phyloP scores from a whole-genome alignment of 2,888 invertebrate species.

The Patella depressa region DNA sequence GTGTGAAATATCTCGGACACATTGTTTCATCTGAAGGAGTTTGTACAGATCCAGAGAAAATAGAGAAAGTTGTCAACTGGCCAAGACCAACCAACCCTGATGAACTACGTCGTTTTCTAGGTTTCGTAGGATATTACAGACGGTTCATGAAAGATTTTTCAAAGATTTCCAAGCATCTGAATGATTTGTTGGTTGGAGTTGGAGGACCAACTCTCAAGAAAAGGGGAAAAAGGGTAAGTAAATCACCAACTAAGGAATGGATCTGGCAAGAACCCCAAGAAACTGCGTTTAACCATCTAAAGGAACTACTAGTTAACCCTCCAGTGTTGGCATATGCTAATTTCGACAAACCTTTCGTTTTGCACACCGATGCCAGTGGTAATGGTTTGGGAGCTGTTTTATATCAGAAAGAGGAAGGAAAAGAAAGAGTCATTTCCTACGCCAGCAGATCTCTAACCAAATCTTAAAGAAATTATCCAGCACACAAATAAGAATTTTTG shows the following conservation, averaged over 20 bases:
- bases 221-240: conserved; percentile 12
- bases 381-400: conserved; percentile 22
- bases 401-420: conserved; percentile 20
- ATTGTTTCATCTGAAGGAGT: too few species aligned
- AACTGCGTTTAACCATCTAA: conserved; percentile 15
- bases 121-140: too few species aligned
- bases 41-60: too few species aligned
- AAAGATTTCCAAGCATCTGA: too few species aligned
- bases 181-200: too few species aligned
- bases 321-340: conserved; percentile 22
- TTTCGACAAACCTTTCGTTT: conserved; percentile 16
- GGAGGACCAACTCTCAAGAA: too few species aligned
- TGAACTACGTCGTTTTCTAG: too few species aligned
- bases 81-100: too few species aligned
- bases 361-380: conserved; percentile 22
- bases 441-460: conserved; percentile 4
- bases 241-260: background rate
- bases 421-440: conserved; percentile 11
- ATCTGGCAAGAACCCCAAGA: conserved; percentile 21
- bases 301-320: conserved; percentile 17
- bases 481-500: too few species aligned
- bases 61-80: too few species aligned
- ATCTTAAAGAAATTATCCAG: conserved; percentile 19
- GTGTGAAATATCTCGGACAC: too few species aligned
- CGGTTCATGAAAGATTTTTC: too few species aligned